Conservation (phyloP, 1,140 invertebrate species). For the Pogonognathellus flavescens region DNA sequence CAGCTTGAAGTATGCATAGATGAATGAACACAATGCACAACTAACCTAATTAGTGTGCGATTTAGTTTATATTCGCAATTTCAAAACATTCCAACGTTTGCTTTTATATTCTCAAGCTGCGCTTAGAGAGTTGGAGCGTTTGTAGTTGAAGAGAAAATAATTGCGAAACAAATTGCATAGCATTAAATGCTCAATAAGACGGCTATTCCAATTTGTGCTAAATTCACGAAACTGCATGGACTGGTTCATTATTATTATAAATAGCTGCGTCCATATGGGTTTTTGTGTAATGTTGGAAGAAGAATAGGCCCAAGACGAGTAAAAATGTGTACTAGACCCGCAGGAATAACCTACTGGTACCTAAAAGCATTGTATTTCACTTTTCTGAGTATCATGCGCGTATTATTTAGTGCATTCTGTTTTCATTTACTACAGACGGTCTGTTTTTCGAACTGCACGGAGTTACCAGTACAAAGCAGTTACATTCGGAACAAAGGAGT, state of each 20-base stretch:
- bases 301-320: too few species aligned
- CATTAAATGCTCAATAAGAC: not conserved
- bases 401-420: not conserved
- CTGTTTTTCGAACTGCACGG: not conserved
- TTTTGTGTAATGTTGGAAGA: too few species aligned
- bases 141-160: not conserved
- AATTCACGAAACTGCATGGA: too few species aligned
- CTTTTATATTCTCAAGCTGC: too few species aligned
- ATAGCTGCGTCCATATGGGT: too few species aligned
- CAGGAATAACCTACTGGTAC: too few species aligned
- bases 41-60: slow-evolving; percentile 20
- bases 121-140: not conserved
- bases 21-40: not conserved
- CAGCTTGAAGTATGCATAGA: too few species aligned
- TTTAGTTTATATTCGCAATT: not conserved
- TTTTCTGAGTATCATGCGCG: too few species aligned
- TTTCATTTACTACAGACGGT: not conserved
- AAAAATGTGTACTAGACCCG: too few species aligned
- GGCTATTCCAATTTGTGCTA: not conserved
- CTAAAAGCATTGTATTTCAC: too few species aligned
- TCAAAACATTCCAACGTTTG: not conserved
- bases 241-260: too few species aligned
- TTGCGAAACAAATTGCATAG: not conserved
- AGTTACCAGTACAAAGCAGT: not conserved
- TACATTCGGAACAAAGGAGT: not conserved